Percentiles rank a stretch among this genome's conserved stretches.
Evolutionary conservation across 1,140 invertebrate species (phyloP).

Genomic region (Bombus balteatus): DNA sequence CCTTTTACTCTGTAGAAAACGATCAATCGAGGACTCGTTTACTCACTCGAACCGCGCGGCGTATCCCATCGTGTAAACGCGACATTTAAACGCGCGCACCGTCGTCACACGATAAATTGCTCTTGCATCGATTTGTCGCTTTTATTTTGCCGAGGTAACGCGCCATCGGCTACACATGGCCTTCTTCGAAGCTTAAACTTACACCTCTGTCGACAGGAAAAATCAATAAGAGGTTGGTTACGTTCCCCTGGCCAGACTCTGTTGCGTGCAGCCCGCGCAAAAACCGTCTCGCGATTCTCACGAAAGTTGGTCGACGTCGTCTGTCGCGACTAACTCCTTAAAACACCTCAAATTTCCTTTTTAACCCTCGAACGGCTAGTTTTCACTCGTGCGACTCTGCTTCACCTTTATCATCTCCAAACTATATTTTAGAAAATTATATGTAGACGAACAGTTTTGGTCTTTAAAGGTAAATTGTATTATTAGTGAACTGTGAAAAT

Average conservation of each 20-base stretch:
- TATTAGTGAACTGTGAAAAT: no score
- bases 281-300: no score
- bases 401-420: no score
- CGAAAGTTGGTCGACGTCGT: neutral
- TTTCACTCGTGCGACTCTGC: no score
- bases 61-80: neutral
- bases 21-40: neutral
- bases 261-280: conserved; percentile 19
- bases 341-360: neutral
- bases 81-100: neutral
- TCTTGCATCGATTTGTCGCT: conserved; percentile 47
- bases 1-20: neutral
- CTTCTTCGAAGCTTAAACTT: conserved; percentile 50
- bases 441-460: no score
- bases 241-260: conserved; percentile 5
- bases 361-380: no score
- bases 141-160: conserved; percentile 25
- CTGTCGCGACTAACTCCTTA: neutral
- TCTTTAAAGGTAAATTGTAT: no score
- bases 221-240: conserved; percentile 50
- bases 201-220: conserved; percentile 28
- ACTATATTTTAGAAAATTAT: no score
- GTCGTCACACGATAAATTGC: conserved; percentile 20
- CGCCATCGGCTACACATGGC: conserved; percentile 1
- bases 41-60: no score